Base-by-base conservation (phyloP, 2,888 invertebrate species). In the Allacma fusca region DNA sequence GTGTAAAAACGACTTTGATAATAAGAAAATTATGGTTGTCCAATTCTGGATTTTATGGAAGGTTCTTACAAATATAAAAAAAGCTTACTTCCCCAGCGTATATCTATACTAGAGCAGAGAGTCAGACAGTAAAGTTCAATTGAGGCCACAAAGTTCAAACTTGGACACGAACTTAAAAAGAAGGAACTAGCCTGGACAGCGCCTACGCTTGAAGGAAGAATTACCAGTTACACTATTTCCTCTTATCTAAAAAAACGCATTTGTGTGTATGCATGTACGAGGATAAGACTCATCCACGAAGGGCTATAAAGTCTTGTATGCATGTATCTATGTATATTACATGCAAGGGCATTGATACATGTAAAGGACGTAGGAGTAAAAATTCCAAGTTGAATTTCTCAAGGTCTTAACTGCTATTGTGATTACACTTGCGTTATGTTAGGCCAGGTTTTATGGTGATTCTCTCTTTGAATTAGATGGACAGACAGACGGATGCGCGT, bases 381-480 rank as follows among this genome's bases (percentile, higher is more conserved):
- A 57, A 57, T 57, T 9, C 57, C 57, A 57, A 43, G 44, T 43
- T 57, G 57, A 50, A 71, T 57, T 5, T 50, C 57, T 57, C 71
- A 71, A 57, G 57, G 57, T 71, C 71, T 50, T 34, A 21, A 57
- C 24, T 57, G 59, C 72, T 62, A 26, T 34, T 57, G 26, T 62
- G 57, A 62, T 21, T 62, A 24, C 21, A 29, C 34, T 29, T 21
- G 23, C 34, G 72, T 64, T 40, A 74, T 62, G 73, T 43, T 72
- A 57, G 57, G 59, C 73, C 16, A 34, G 43, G 65, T 74, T 74
- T 74, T 74, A 74, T 74, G 73, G 19, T 64, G 64, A 74, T 74
- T 34, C 40, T 50, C 23, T 70, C 4, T 26, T 69, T 69, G 21
- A 34, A 73, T 57, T 34, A 59, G 62, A 74, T 29, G 73, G 40